Percentiles rank a stretch among this genome's conserved stretches.
Conservation (phyloP, 2,113 vertebrate genomes). For the Sander lucioperca region DNA sequence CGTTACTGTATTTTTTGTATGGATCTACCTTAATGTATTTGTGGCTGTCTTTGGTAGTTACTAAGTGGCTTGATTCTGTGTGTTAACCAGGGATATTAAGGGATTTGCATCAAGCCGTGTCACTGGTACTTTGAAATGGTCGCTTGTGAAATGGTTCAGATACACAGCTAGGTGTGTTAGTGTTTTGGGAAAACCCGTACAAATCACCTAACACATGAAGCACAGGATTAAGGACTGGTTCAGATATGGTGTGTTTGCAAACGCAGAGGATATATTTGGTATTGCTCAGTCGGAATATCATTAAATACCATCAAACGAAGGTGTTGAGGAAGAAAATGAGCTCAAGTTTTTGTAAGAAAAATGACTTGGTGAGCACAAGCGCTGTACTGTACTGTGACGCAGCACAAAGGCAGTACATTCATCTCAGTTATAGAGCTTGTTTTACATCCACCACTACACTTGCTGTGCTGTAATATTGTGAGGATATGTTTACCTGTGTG, state of each 20-base stretch:
- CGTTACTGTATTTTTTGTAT: not conserved
- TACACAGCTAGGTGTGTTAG: not conserved
- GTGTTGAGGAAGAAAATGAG: not conserved
- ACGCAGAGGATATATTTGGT: not conserved
- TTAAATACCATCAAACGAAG: not conserved
- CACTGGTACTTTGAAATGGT: not conserved
- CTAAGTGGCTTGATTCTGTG: not conserved
- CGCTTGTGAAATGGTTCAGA: not conserved
- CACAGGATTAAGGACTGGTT: not conserved
- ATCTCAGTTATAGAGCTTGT: not conserved
- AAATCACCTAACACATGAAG: not conserved
- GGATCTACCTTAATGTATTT: not conserved
- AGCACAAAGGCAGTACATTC: not conserved
- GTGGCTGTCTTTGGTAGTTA: not conserved
- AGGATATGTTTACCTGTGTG: slow-evolving; percentile 19
- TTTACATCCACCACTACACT: slow-evolving; percentile 7
- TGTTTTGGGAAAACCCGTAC: not conserved
- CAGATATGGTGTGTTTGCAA: not conserved
- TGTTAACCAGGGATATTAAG: not conserved
- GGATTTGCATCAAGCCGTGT: not conserved
- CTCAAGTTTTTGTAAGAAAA: not conserved
- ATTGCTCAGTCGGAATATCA: not conserved
- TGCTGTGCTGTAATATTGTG: not conserved
- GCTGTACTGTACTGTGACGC: not conserved
- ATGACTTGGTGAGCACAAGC: not conserved